phyloP scores from a whole-genome alignment of 2,797 vertebrate genomes.

The Pagetopsis macropterus region DNA sequence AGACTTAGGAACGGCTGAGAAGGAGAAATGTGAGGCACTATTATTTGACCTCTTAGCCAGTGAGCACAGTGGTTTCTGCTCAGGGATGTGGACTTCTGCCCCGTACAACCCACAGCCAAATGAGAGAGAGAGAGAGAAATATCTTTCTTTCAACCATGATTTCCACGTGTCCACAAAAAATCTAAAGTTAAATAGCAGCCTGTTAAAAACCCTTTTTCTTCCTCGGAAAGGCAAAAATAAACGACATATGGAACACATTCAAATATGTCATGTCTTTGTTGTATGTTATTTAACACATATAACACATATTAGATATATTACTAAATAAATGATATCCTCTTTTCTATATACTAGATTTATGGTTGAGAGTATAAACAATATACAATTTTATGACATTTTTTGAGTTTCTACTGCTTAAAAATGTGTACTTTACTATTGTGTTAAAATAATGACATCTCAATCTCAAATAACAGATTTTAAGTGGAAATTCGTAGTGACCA shows the following conservation, averaged over 20 bases:
- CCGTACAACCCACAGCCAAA: conserved; percentile 46
- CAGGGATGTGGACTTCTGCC: conserved; percentile 61
- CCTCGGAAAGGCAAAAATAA: too few relatives aligned
- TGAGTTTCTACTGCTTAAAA: too few relatives aligned
- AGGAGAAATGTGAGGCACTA: conserved; percentile 58
- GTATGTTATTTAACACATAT: not conserved
- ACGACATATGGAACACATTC: not conserved
- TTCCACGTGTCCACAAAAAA: conserved; percentile 40
- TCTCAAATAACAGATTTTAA: too few relatives aligned
- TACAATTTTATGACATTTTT: too few relatives aligned
- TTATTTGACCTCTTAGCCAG: conserved; percentile 72
- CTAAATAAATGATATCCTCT: not conserved
- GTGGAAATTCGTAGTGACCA: too few relatives aligned
- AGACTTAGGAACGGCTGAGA: conserved; percentile 67
- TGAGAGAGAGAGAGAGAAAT: conserved; percentile 31
- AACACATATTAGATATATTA: not conserved
- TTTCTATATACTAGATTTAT: too few relatives aligned
- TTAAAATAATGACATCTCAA: too few relatives aligned
- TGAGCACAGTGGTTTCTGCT: conserved; percentile 60
- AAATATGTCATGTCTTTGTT: not conserved
- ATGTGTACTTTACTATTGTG: too few relatives aligned
- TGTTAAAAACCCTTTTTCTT: conserved; percentile 7
- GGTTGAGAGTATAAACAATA: too few relatives aligned
- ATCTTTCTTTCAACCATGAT: conserved; percentile 27
- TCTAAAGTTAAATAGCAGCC: conserved; percentile 47